Conservation (phyloP, 1,140 invertebrate species). For the Drosophila pseudoananassae region DNA sequence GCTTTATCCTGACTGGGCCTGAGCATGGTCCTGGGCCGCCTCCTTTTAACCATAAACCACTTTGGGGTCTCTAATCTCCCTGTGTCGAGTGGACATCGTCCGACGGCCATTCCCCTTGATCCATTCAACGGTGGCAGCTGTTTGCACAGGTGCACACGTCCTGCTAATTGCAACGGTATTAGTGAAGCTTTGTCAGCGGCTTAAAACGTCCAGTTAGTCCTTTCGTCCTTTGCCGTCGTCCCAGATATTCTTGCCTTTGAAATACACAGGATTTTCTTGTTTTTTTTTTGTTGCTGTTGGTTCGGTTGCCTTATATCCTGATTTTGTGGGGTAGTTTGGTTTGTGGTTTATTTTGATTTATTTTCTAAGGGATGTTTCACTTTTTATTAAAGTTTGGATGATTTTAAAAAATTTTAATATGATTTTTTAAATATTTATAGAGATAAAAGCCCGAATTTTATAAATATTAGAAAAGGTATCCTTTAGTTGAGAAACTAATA, state of each 20-base stretch:
- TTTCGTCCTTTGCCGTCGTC: neutral
- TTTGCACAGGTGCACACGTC: slow-evolving; percentile 70
- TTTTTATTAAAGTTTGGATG: too few species aligned
- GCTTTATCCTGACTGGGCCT: slow-evolving; percentile 51
- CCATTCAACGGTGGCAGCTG: slow-evolving; percentile 31
- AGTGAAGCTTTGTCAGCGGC: slow-evolving; percentile 76
- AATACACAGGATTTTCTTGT: slow-evolving; percentile 4
- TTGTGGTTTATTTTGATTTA: neutral
- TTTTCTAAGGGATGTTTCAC: too few species aligned
- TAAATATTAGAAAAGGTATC: neutral
- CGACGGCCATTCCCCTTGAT: neutral
- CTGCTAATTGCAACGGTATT: slow-evolving; percentile 79
- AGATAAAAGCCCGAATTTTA: too few species aligned
- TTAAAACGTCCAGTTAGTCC: slow-evolving; percentile 36
- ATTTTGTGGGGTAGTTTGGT: neutral
- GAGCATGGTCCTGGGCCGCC: neutral
- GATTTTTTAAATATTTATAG: too few species aligned
- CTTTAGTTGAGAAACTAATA: neutral
- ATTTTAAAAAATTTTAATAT: too few species aligned
- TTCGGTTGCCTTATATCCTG: neutral
- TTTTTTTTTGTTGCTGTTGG: neutral
- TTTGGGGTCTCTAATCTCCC: slow-evolving; percentile 68
- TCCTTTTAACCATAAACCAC: slow-evolving; percentile 69
- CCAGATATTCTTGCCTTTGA: neutral
- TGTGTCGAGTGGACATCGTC: slow-evolving; percentile 36